phyloP scores from a whole-genome alignment of 2,797 vertebrate genomes.

The Sebastes matsubarae region DNA sequence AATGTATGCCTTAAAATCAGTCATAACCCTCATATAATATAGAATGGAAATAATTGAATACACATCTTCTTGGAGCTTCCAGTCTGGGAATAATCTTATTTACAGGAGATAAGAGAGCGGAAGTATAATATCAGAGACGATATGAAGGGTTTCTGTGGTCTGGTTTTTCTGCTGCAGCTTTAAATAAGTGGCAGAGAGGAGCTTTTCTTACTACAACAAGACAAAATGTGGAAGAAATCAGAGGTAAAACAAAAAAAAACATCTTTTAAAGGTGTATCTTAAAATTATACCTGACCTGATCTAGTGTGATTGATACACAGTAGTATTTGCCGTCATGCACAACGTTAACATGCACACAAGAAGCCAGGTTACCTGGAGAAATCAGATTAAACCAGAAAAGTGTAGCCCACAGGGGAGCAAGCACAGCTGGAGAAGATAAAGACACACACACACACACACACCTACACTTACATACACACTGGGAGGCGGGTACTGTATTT shows the following conservation, averaged over 20 bases:
- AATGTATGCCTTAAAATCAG: not conserved
- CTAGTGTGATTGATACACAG: not conserved
- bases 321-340: not conserved
- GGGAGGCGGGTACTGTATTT: no score
- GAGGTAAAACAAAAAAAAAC: not conserved
- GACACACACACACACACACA: not conserved
- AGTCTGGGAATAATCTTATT: constrained; percentile 6
- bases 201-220: not conserved
- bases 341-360: not conserved
- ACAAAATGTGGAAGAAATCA: not conserved
- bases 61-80: not conserved
- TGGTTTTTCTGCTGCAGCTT: constrained; percentile 8
- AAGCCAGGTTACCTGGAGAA: constrained; percentile 12
- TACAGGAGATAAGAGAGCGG: constrained; percentile 18
- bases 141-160: constrained; percentile 7
- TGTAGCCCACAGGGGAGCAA: constrained; percentile 2
- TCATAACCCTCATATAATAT: not conserved
- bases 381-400: constrained; percentile 35
- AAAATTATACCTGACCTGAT: not conserved
- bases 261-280: not conserved
- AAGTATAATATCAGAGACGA: constrained; percentile 9
- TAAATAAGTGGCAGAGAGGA: not conserved
- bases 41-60: not conserved
- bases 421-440: constrained; percentile 27
- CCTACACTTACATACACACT: not conserved